Evolutionary conservation across 92 coral and sea anemone genomes (phyloP), one percentile per base, ranked within the genome.

Genomic region (Metridium senile): DNA sequence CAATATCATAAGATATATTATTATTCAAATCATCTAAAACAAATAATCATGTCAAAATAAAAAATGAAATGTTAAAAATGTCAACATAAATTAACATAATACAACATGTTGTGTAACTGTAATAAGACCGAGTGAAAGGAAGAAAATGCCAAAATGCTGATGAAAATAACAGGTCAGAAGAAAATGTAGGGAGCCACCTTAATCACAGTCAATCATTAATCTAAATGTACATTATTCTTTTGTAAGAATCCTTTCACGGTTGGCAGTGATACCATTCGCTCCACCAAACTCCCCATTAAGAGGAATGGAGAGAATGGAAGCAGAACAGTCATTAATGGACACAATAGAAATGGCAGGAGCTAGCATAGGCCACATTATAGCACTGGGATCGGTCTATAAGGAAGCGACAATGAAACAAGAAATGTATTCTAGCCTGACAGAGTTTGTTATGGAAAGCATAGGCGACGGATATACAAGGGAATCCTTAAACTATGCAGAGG

Each of bases 231-330:
- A 39, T 54, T 54, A 20, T 54, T 66, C 25, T 33, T 33, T 32
- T n/a, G 1, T 11, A 33, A 77, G 75, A 35, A 68, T 77, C 18
- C 21, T 77, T 20, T 78, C 83, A 30, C 27, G 83, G 28, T 78
- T 78, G 54, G 83, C 83, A 10, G 46, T 78, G 20, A 22, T 78
- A 19, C 75, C 75, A 16, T 78, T 78, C 51, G 11, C 35, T 31
- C 58, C 51, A n/a, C 18, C 39, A 1, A 78, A 78, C 34, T n/a
- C 31, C 22, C 83, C 83, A 20, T 68, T 78, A 39, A 7, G 83
- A 43, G 83, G 83, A 28, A 78, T 78, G 77, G 62, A 49, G 18
- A 78, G 83, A 27, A 78, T 78, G 83, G 70, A 57, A 20, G 68
- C 45, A 0, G 71, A 75, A 27, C 62, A 76, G 22, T 4, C 22